Evolutionary conservation across 23 tunicate genomes (phyloP), one percentile per base, ranked within the genome.

Genomic region (Phallusia fumigata): DNA sequence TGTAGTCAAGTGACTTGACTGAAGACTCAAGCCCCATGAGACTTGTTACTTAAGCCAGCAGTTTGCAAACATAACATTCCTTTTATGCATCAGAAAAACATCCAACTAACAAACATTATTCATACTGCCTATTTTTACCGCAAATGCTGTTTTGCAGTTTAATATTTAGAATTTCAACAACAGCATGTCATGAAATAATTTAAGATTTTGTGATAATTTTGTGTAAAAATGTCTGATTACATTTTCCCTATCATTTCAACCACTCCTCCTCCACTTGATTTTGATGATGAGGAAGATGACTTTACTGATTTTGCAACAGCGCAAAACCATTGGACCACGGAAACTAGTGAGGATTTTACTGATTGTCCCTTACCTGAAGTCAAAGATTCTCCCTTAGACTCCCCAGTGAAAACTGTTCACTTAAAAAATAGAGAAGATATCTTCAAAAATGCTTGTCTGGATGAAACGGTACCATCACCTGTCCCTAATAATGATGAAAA

Each of bases 251-350:
- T 74, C 30, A 30, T 74, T 74, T 74, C 77, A 32, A 74, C 36
- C 44, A 32, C 77, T 30, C 77, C 77, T 30, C 77, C 77, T 74
- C 77, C 77, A 30, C 44, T 74, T 28, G 77, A 32, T 74, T 74
- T 74, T 33, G 77, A 74, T 21, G 77, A 74, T 18, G 77, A 74
- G 22, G 77, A 74, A 5, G 77, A 74, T 74, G 77, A 74, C 35
- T 74, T 74, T 28, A 74, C 77, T 30, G 77, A 74, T 30, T 74
- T 74, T 74, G 30, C 77, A 74, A 11, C 33, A 11, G 77, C 77
- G 10, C 36, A 74, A 32, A 74, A 74, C 35, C 36, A 74, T 58
- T 58, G 69, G 69, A 16, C 16, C 26, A 58, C 69, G 3, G 69
- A 58, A 58, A 58, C 69, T 58, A 58, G 69, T 58, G 69, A 58